Percentiles rank a stretch among this genome's conserved stretches.
Conservation (phyloP, 2,797 vertebrate species). For the Lutjanus campechanus region DNA sequence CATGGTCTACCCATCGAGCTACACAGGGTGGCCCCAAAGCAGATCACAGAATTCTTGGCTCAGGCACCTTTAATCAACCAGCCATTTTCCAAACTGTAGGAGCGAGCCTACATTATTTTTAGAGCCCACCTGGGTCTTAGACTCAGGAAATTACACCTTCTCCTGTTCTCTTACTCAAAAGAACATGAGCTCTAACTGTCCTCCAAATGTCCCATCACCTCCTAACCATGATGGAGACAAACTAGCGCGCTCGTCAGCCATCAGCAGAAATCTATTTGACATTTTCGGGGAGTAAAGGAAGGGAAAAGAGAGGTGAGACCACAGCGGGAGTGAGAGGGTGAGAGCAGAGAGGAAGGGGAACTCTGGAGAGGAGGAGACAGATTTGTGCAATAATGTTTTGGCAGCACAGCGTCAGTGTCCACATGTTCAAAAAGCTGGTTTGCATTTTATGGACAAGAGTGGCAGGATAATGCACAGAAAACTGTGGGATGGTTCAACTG, state of each 20-base stretch:
- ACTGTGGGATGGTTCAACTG: constrained; percentile 19
- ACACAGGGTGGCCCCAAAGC: constrained; percentile 38
- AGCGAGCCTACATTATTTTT: constrained; percentile 63
- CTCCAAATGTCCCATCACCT: constrained; percentile 63
- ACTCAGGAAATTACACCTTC: constrained; percentile 75
- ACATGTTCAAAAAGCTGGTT: constrained; percentile 43
- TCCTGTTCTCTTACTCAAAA: constrained; percentile 68
- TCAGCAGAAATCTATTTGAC: constrained; percentile 53
- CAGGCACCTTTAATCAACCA: constrained; percentile 63
- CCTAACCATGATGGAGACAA: constrained; percentile 53
- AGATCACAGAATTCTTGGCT: constrained; percentile 65
- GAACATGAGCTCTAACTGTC: constrained; percentile 59
- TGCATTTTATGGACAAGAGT: constrained; percentile 34
- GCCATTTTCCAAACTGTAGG: constrained; percentile 59
- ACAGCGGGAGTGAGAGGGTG: constrained; percentile 23
- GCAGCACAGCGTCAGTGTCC: constrained; percentile 36
- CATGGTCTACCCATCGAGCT: constrained; percentile 13
- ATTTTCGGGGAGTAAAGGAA: constrained; percentile 41
- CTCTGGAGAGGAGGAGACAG: constrained; percentile 41
- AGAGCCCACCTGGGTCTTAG: constrained; percentile 60
- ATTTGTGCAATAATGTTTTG: constrained; percentile 55
- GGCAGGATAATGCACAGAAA: constrained; percentile 33
- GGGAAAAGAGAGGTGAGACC: constrained; percentile 40
- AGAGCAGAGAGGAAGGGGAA: constrained; percentile 21
- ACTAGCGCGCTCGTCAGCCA: constrained; percentile 39